Conservation (phyloP, 2,113 vertebrate genomes). For the Muscicapa adusta region DNA sequence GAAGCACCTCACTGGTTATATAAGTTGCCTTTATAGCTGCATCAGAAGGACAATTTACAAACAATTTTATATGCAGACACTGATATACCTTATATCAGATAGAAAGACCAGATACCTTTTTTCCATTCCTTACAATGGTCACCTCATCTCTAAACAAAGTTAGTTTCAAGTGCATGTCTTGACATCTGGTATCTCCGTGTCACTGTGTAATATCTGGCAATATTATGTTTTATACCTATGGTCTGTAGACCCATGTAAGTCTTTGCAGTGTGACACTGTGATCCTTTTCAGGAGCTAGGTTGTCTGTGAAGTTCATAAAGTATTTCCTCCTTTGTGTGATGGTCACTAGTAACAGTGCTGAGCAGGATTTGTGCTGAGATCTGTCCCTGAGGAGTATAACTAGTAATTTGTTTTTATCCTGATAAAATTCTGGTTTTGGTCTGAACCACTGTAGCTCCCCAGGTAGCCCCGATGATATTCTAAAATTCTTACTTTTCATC, state of each 20-base stretch:
- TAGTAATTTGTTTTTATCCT: background rate
- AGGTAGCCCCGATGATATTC: background rate
- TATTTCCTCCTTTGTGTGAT: background rate
- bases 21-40: background rate
- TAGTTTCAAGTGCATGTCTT: accelerated
- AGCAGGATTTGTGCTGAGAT: background rate
- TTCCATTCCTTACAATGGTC: background rate
- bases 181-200: background rate
- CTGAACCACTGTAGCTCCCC: background rate
- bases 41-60: background rate
- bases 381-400: background rate
- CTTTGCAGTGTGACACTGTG: background rate
- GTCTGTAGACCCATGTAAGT: background rate
- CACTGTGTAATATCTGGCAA: background rate
- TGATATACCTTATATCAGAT: background rate
- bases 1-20: background rate
- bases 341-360: background rate
- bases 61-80: background rate
- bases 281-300: background rate
- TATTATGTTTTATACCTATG: background rate
- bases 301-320: background rate
- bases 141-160: background rate
- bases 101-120: background rate
- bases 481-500: background rate
- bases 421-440: background rate